These are phyloP conservation scores for Drosophila quadrilineata DNA, from an alignment of 1,140 invertebrate species.

Conservation along the genomic window DNA sequence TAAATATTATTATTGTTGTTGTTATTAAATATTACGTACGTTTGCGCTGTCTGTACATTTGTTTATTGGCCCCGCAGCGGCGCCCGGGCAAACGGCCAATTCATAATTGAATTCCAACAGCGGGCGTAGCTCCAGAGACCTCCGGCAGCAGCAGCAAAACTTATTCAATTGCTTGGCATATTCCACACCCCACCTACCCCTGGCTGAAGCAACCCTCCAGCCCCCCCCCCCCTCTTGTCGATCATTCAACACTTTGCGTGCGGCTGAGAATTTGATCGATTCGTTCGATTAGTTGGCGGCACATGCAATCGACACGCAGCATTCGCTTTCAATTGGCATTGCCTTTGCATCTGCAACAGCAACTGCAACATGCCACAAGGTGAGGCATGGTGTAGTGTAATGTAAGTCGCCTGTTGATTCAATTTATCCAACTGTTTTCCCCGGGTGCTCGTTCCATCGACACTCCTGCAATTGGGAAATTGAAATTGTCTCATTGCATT, in stretches of 20 bases:
- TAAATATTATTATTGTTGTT: no score
- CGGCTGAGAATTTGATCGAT: slow-evolving; percentile 78
- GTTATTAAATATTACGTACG: slow-evolving; percentile 78
- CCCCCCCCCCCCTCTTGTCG: neutral
- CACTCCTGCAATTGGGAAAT: slow-evolving; percentile 61
- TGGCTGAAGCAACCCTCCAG: neutral
- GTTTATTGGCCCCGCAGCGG: slow-evolving; percentile 72
- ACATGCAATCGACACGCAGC: slow-evolving; percentile 79
- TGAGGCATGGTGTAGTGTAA: neutral
- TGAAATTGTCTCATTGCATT: slow-evolving; percentile 77
- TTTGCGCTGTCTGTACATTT: slow-evolving; percentile 73
- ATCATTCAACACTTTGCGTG: slow-evolving; percentile 50
- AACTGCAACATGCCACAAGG: neutral
- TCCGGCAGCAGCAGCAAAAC: no score
- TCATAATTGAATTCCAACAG: slow-evolving; percentile 80
- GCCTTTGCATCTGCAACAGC: slow-evolving; percentile 19
- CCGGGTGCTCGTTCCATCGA: slow-evolving; percentile 23
- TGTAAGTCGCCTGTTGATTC: slow-evolving; percentile 56
- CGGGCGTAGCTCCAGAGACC: no score
- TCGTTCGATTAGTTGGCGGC: slow-evolving; percentile 78
- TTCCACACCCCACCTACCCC: neutral
- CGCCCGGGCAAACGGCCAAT: slow-evolving; percentile 57
- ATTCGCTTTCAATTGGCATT: slow-evolving; percentile 75
- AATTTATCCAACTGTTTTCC: slow-evolving; percentile 49
- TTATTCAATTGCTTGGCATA: no score